Percentiles rank a stretch among this genome's conserved stretches.
Conservation (phyloP, 2,888 invertebrate genomes). For the Andrena trimmerana region DNA sequence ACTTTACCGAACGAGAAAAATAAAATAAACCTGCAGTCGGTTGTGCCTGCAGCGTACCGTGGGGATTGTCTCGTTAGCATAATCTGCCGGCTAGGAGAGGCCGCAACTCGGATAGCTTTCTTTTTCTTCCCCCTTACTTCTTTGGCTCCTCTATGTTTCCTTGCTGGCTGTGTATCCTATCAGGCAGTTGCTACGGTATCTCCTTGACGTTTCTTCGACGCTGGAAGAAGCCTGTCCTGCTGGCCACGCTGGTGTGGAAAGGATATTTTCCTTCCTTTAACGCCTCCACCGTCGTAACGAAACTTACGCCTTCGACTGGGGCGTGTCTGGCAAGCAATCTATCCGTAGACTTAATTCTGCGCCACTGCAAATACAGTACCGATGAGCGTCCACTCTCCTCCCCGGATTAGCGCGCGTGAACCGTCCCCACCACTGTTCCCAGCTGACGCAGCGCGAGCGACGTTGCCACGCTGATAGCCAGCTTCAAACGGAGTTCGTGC, state of each 20-base stretch:
- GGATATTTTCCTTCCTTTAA: constrained; percentile 22
- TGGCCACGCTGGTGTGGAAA: neutral
- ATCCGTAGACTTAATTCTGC: neutral
- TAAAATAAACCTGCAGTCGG: constrained; percentile 62
- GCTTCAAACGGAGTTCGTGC: no score
- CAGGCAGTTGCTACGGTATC: constrained; percentile 8
- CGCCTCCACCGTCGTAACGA: neutral
- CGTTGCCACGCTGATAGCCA: no score
- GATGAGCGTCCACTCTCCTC: no score
- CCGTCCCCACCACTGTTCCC: no score
- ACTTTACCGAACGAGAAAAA: constrained; percentile 54
- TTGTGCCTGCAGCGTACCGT: constrained; percentile 64
- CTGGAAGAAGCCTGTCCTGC: constrained; percentile 7
- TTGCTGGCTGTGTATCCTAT: constrained; percentile 6
- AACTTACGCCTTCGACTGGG: neutral
- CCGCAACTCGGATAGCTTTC: constrained; percentile 67
- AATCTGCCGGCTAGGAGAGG: constrained; percentile 76
- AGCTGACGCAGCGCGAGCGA: no score
- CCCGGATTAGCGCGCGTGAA: no score
- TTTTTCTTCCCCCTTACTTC: neutral
- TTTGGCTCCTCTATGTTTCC: neutral
- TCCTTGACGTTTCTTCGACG: constrained; percentile 41
- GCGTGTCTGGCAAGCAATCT: neutral
- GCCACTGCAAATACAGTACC: no score
- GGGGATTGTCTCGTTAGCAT: constrained; percentile 81